These are phyloP conservation scores for Cantharis rufa DNA, from an alignment of 2,888 invertebrate species.

Conservation along the genomic window DNA sequence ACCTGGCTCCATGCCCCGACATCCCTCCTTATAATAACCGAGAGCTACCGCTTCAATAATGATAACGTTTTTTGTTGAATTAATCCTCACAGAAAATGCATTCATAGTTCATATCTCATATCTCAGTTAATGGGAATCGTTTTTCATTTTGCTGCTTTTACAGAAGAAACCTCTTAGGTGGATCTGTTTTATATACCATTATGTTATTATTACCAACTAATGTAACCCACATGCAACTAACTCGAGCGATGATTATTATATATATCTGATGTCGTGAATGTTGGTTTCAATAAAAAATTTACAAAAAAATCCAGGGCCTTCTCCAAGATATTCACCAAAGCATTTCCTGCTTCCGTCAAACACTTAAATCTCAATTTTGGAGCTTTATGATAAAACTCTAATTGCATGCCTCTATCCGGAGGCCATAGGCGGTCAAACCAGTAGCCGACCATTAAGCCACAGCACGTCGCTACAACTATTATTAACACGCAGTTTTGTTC, in stretches of 20 bases:
- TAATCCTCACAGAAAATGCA: constrained; percentile 55
- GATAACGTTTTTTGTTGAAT: constrained; percentile 51
- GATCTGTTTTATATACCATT: constrained; percentile 19
- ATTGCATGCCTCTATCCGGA: constrained; percentile 14
- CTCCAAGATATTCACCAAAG: neutral
- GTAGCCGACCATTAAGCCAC: constrained; percentile 29
- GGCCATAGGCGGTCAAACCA: constrained; percentile 29
- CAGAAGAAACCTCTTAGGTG: constrained; percentile 31
- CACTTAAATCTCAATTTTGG: neutral
- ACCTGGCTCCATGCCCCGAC: constrained; percentile 45
- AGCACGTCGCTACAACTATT: constrained; percentile 27
- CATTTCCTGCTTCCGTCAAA: neutral
- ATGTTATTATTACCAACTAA: constrained; percentile 21
- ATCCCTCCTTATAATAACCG: constrained; percentile 39
- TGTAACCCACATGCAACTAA: neutral
- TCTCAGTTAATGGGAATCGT: constrained; percentile 53
- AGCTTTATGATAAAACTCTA: neutral
- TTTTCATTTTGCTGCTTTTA: constrained; percentile 49
- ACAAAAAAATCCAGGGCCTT: neutral
- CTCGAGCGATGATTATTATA: neutral
- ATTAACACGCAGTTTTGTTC: constrained; percentile 28
- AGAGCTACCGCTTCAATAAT: constrained; percentile 44
- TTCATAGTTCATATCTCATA: constrained; percentile 56
- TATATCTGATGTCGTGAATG: neutral
- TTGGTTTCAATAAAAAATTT: neutral